Base-by-base conservation (phyloP, 2,888 invertebrate species). In the Pterobdella sp. region DNA sequence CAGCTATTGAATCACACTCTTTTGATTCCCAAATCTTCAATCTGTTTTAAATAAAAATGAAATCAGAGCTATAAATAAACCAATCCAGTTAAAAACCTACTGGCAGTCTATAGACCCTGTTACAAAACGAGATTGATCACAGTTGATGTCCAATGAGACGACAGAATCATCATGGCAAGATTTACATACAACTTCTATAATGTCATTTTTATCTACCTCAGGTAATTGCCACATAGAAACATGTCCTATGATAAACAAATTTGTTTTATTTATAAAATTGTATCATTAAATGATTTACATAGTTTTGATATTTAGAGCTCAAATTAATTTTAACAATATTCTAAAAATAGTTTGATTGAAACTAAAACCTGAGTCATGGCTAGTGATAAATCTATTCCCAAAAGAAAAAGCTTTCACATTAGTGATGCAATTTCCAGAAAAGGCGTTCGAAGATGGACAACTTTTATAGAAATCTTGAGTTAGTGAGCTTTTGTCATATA, bases 361-460 rank as follows among this genome's bases (percentile, higher is more conserved):
- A 26, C n/a, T 22, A n/a, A 32, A 65, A 65, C 65, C 65, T 65
- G 65, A 65, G n/a, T 65, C 65, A 65, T 65, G 65, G 4, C 7
- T 35, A 29, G 65, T 65, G 31, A 65, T 3, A 22, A 32, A 29
- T 32, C 10, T 32, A 32, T 29, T 35, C 22, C 14, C 2, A 3
- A 7, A 18, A 18, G 65, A 35, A 22, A 65, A n/a, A 34, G 26
- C 26, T 18, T 32, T 34, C 4, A 65, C n/a, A 29, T 65, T 65
- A 4, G 65, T 65, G 65, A 65, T 65, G 65, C 29, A 32, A n/a
- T 56, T 56, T 56, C 26, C 60, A 56, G 10, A 14, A n/a, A 56
- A 56, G 4, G n/a, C 7, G 4, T 29, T 34, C 4, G 26, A 22
- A 65, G 65, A 14, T 10, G 3, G 65, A 32, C 31, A 4, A 4